phyloP scores from a whole-genome alignment of 2,113 vertebrate genomes.

The Phalacrocorax pelagicus region DNA sequence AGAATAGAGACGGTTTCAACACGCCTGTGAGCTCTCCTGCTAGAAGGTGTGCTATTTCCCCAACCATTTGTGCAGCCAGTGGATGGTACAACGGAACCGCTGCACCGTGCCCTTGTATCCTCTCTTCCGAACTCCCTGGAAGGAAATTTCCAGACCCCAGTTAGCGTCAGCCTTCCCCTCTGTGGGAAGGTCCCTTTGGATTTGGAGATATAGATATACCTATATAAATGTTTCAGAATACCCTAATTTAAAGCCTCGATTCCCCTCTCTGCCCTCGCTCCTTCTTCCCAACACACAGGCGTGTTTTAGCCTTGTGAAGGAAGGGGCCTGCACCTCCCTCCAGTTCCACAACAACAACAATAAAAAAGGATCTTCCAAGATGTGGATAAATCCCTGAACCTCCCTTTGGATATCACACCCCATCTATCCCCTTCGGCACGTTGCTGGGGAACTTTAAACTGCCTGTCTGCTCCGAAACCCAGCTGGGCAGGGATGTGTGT shows the following conservation, averaged over 20 bases:
- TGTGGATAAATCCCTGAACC: neutral
- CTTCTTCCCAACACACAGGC: neutral
- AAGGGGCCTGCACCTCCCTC: neutral
- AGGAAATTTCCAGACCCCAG: slow-evolving; percentile 13
- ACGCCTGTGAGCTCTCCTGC: neutral
- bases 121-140: neutral
- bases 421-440: neutral
- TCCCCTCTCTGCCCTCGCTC: neutral
- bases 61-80: neutral
- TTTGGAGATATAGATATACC: neutral
- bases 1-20: slow-evolving; percentile 16
- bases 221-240: neutral
- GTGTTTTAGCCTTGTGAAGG: neutral
- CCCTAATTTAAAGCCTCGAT: slow-evolving; percentile 3
- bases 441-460: neutral
- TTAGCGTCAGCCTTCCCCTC: neutral
- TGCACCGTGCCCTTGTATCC: neutral
- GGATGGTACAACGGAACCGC: slow-evolving; percentile 8
- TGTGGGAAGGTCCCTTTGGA: slow-evolving; percentile 32
- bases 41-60: slow-evolving; percentile 9
- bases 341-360: neutral
- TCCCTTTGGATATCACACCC: neutral
- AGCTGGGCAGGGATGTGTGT: neutral
- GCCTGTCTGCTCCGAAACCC: neutral
- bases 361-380: neutral